Evolutionary conservation across 2,888 invertebrate genomes (phyloP).

Genomic region (Exocentrus adspersus): DNA sequence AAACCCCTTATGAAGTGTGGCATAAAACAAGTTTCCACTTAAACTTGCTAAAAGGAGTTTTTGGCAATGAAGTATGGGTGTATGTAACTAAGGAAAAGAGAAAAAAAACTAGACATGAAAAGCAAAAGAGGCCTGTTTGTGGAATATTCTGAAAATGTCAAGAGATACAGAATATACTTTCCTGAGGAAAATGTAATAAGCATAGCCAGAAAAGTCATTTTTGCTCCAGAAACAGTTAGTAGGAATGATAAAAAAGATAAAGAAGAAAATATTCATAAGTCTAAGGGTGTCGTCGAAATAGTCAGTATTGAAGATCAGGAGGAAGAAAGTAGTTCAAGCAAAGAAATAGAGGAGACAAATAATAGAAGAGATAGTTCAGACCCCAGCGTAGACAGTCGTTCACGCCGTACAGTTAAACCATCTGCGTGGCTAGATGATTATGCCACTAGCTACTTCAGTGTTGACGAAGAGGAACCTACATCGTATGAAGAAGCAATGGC

Average conservation of each 20-base stretch:
- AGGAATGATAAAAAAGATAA: too few relatives aligned
- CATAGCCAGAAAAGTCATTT: too few relatives aligned
- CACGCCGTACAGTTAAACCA: not conserved
- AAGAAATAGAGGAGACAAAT: too few relatives aligned
- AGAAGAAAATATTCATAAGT: too few relatives aligned
- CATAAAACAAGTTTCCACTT: not conserved
- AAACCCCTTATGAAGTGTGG: not conserved
- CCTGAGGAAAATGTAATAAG: too few relatives aligned
- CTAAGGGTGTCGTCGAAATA: too few relatives aligned
- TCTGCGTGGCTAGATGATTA: not conserved
- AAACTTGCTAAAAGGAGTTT: not conserved
- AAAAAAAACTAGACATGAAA: constrained; percentile 17
- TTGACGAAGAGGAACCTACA: too few relatives aligned
- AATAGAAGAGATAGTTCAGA: not conserved
- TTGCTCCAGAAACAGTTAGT: too few relatives aligned
- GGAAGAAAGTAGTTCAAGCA: too few relatives aligned
- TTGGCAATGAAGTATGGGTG: constrained; percentile 16
- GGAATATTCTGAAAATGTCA: constrained; percentile 17
- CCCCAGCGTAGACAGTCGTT: not conserved
- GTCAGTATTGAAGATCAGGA: too few relatives aligned
- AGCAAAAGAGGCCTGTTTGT: constrained; percentile 3
- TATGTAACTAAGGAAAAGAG: constrained; percentile 7
- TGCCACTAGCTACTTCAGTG: too few relatives aligned
- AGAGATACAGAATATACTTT: not conserved
- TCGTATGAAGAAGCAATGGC: not conserved